Evolutionary conservation across 1,140 invertebrate species (phyloP), one percentile per base, ranked within the genome.

Genomic region (Belonocnema kinseyi): DNA sequence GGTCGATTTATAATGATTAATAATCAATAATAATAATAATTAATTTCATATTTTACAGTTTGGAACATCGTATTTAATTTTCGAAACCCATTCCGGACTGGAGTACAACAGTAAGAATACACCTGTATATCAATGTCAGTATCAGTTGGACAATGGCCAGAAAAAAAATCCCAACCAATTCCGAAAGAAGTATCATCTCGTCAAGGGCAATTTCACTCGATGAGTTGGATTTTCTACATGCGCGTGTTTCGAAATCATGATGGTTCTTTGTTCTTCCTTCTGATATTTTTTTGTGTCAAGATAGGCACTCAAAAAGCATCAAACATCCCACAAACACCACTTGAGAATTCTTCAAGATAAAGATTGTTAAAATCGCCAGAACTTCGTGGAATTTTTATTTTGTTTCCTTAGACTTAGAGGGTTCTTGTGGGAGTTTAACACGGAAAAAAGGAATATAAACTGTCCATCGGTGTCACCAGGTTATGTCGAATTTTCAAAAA

Each of bases 151-250:
- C 85, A 86, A 87, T 81, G 80, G 78, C 58, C 73, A 75, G 80
- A 76, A 78, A 72, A 79, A 80, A 84, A 87, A 87, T 88, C 85
- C 83, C 85, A 79, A 85, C 85, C 82, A 86, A 88, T 87, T 87
- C 76, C 80, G 80, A 82, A 80, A 77, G 82, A 86, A 76, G 80
- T 80, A 71, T 77, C 83, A 75, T 80, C 77, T 86, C 82, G 80
- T 85, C 80, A 76, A 79, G 83, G 87, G 85, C 86, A 88, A 88
- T 88, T 88, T 86, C 75, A 81, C 80, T 81, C 83, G 85, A 88
- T 88, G 87, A 88, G 85, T 87, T 82, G 86, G 80, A 66, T 33
- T 75, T 80, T 82, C 75, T 78, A 66, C 7, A 46, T 54, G 46
- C 61, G 7, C 70, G 77, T 46, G 66, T 56, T 76, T 40, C 13